These are phyloP conservation scores for Neodiprion virginianus DNA, from an alignment of 1,140 invertebrate species.

Conservation along the genomic window DNA sequence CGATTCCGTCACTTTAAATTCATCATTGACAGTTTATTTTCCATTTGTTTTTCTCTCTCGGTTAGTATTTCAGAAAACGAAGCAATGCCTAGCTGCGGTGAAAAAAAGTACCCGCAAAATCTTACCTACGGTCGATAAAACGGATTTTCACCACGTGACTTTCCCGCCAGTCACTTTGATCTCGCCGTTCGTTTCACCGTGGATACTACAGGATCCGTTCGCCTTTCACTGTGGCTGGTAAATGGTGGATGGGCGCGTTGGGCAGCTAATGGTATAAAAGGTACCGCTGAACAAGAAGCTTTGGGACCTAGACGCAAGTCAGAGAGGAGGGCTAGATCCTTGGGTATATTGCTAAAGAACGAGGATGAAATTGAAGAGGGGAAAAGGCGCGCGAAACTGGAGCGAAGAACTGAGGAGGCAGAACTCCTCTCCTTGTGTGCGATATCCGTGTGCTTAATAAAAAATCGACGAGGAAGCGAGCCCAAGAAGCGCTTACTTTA, in stretches of 20 bases:
- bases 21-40: too few species aligned
- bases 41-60: too few species aligned
- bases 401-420: background rate
- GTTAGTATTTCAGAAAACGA: too few species aligned
- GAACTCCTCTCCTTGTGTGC: background rate
- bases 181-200: too few species aligned
- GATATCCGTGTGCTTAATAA: conserved; percentile 37
- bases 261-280: background rate
- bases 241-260: background rate
- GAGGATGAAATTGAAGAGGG: background rate
- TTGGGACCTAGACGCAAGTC: background rate
- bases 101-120: too few species aligned
- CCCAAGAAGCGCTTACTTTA: conserved; percentile 44
- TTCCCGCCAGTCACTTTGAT: too few species aligned
- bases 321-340: background rate
- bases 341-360: background rate
- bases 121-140: too few species aligned
- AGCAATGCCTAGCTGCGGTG: too few species aligned
- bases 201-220: too few species aligned
- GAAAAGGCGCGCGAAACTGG: background rate
- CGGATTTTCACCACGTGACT: too few species aligned
- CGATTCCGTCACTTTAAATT: too few species aligned
- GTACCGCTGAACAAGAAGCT: background rate
- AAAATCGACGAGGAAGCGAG: conserved; percentile 39
- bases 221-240: background rate